Base-by-base conservation (phyloP, 92 coral and sea anemone species). In the Chrysogorgia sp. region DNA sequence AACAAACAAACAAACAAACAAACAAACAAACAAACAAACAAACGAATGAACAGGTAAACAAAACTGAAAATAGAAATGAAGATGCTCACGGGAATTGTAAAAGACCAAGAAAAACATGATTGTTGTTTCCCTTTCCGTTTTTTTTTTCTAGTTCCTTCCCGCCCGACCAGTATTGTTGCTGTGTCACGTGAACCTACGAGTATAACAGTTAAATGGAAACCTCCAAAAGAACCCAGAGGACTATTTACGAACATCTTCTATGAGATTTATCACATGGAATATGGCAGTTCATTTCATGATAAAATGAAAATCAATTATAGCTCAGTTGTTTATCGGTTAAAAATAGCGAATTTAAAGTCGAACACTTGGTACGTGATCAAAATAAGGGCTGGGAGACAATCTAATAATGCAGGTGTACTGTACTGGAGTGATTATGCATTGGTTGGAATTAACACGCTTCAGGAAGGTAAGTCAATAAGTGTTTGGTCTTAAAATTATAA, bases 141-240 rank as follows among this genome's bases (percentile, higher is more conserved):
- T 55, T 72, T 28, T n/a, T 52, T 1, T 32, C 0, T 72, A 72
- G 79, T 52, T n/a, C 79, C 79, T 72, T 72, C 65, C 29, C 19
- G 5, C 1, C 79, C 79, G 17, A 49, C 79, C 22, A 53, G 37
- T 29, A 25, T 72, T 40, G 34, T 21, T 21, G 63, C 65, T 34
- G 59, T 15, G 28, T 72, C 79, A 52, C 28, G 34, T 2, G 35
- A 58, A 32, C 64, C 55, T 40, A 72, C 79, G 40, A 52, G 48
- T 17, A 63, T 89, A 45, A 62, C 60, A 10, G 63, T 86, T 45
- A 62, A 85, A 23, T 91, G 94, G 94, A 60, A 63, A 49, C 85
- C 82, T 33, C 98, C 98, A 19, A 67, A 57, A 3, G 19, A 74
- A 63, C 90, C 90, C 22, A 77, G 90, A 57, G 98, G 98, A 25